phyloP scores from a whole-genome alignment of 2,113 vertebrate species.

The Vanacampus margaritifer region DNA sequence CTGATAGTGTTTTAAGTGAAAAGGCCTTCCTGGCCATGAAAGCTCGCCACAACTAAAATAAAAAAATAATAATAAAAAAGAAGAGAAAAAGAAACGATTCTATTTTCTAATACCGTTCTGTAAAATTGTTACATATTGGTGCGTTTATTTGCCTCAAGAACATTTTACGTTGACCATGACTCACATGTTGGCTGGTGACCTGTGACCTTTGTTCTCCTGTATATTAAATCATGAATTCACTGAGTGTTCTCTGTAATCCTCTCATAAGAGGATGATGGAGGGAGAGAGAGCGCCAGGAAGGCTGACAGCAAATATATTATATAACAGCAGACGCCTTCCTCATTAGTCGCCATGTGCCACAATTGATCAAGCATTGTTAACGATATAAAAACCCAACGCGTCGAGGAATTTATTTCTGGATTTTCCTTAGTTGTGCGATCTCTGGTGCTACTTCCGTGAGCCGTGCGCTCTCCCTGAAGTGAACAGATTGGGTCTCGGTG shows the following conservation, averaged over 20 bases:
- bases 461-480: slow-evolving; percentile 59
- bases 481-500: slow-evolving; percentile 82
- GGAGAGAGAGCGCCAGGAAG: slow-evolving; percentile 25
- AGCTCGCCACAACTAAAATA: no score
- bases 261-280: slow-evolving; percentile 66
- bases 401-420: background rate
- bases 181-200: slow-evolving; percentile 31
- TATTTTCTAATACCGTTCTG: no score
- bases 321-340: slow-evolving; percentile 48
- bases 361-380: slow-evolving; percentile 15
- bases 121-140: background rate
- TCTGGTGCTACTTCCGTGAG: slow-evolving; percentile 25
- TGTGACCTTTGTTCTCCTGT: slow-evolving; percentile 41
- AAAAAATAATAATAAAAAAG: background rate
- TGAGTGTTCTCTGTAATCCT: slow-evolving; percentile 63
- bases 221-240: slow-evolving; percentile 61
- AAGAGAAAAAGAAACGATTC: no score
- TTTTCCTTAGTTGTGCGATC: slow-evolving; percentile 22
- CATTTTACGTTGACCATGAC: background rate
- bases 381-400: background rate
- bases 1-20: no score
- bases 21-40: no score
- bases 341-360: slow-evolving; percentile 15
- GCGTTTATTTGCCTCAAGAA: background rate
- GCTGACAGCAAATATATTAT: slow-evolving; percentile 56